Base-by-base conservation (phyloP, 1,140 invertebrate genomes). In the Euura saliciscinereae region DNA sequence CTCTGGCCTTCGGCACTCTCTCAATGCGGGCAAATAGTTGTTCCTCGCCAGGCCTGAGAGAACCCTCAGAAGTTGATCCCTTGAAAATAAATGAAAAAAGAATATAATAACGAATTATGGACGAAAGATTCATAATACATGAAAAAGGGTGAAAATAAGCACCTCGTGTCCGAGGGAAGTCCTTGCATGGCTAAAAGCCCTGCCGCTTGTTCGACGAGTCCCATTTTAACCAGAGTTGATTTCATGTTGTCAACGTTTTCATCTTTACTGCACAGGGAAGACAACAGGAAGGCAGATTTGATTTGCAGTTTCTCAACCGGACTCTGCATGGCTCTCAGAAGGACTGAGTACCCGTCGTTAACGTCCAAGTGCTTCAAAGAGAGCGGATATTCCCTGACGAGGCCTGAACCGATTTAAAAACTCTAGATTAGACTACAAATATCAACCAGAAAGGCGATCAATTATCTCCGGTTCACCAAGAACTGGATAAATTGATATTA, bases 201-300 rank as follows among this genome's bases (percentile, higher is more conserved):
- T 8, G 88, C 82, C 5, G 89, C 77, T 79, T 91, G 90, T 69
- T 90, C 89, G 10, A 91, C 85, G 66, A 92, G 85, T 11, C 91
- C 90, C 86, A 91, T 91, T 73, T 90, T 89, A 71, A 89, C 85
- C 10, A 91, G 77, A 45, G 76, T 83, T 68, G 73, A 73, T 71
- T 80, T 86, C 64, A 89, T 79, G 89, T 92, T 87, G 89, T 90
- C 90, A 28, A 88, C 85, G 66, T 89, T 86, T 2, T 82, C 79
- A 45, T 91, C 86, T 73, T 89, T 84, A 43, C 81, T 86, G 78
- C 90, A 91, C 6, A 95, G 82, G 68, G 89, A 86, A 2, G 85
- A 85, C 10, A 94, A 82, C 45, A 95, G 85, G 83, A 95, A 95
- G 6, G 92, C 89, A 4, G 91, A 89, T 84, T 94, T 94, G 2